Base-by-base conservation (phyloP, 2,888 invertebrate species). In the Dryadula phaetusa region DNA sequence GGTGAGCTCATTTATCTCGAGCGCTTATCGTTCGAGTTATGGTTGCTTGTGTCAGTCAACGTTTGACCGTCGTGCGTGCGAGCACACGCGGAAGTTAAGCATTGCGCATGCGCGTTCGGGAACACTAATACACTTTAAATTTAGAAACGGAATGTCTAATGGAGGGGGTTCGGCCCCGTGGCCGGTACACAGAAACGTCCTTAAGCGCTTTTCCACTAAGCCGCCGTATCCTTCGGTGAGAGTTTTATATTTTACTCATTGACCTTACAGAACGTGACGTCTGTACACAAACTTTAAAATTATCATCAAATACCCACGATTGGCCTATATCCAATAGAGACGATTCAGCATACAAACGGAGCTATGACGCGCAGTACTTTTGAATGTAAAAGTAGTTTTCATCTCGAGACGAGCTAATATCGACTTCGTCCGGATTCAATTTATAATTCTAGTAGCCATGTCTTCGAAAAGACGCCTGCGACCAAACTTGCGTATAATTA, bases 131-230 rank as follows among this genome's bases (percentile, higher is more conserved):
- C 94, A 84, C 90, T 87, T 85, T 89, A 92, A 88, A 89, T 90
- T 84, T 92, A 92, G 90, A 86, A 79, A 71, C 84, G 88, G 90
- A 88, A 92, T 91, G 90, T 93, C 93, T 81, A 82, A 84, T 80
- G 92, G 93, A 82, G 92, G 90, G 82, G 93, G 93, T 80, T 94
- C 95, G 84, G 95, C 94, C 78, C 96, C 96, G 84, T 96, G 96
- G 96, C 95, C 96, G 73, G 94, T 96, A 76, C 94, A 93, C 79
- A 95, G 95, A 78, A 94, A 90, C 85, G 87, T 92, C 87, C 88
- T 91, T 82, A 82, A 90, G 81, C 91, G 92, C 78, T 92, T 88
- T 81, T 76, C 86, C 76, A 85, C 86, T 78, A 85, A 83, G 77
- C 77, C 82, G 74, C 82, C 82, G 76, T 84, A 87, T 84, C 87